phyloP scores from a whole-genome alignment of 1,140 invertebrate genomes.

The Brachionus rubens region DNA sequence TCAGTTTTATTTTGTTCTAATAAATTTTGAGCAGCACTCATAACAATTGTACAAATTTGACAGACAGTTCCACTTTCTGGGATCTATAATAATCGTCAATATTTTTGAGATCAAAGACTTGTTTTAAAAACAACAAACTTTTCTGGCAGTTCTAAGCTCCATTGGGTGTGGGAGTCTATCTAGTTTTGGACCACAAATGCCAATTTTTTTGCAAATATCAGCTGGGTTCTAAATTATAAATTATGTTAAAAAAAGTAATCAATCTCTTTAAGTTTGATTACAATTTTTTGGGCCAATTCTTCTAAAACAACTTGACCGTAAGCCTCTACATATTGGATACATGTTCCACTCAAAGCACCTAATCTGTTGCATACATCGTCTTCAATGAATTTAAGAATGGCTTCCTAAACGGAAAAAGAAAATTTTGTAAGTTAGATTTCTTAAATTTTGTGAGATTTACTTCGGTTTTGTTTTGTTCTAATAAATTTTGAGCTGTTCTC shows the following conservation, averaged over 20 bases:
- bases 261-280: background rate
- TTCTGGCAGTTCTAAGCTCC: background rate
- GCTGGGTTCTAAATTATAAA: background rate
- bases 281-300: conserved; percentile 12
- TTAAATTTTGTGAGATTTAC: background rate
- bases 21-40: conserved; percentile 39
- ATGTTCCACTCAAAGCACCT: background rate
- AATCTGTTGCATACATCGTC: conserved; percentile 21
- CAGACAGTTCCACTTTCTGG: conserved; percentile 16
- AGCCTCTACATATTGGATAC: conserved; percentile 31
- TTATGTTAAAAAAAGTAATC: too few relatives aligned
- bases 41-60: conserved; percentile 37
- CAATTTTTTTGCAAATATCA: conserved; percentile 10
- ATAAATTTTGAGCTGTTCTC: conserved; percentile 3
- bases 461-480: conserved; percentile 41
- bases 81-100: background rate
- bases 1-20: conserved; percentile 45
- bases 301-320: conserved; percentile 19
- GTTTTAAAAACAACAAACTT: background rate
- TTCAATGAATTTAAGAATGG: conserved; percentile 19
- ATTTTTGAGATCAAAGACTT: background rate
- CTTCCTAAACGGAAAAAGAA: too few relatives aligned
- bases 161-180: background rate
- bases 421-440: background rate
- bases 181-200: conserved; percentile 18